Conservation (phyloP, 2,888 invertebrate species). For the Xestobium rufovillosum region DNA sequence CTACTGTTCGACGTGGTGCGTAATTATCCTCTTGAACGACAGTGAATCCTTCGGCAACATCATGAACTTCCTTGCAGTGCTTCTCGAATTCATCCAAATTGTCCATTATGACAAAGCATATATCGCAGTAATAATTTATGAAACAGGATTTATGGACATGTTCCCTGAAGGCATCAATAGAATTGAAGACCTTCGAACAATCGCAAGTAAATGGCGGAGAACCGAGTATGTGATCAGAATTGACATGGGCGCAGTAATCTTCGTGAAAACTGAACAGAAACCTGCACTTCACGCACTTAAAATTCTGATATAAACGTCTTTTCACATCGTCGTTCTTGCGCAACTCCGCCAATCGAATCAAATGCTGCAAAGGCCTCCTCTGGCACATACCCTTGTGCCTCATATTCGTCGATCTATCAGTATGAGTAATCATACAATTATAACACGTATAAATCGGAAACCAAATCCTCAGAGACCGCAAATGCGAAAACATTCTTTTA, state of each 20-base stretch:
- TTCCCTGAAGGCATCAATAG: slow-evolving; percentile 35
- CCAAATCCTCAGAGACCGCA: slow-evolving; percentile 36
- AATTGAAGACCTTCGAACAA: slow-evolving; percentile 32
- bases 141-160: slow-evolving; percentile 37
- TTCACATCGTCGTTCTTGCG: slow-evolving; percentile 34
- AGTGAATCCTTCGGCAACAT: slow-evolving; percentile 32
- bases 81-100: slow-evolving; percentile 35
- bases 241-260: slow-evolving; percentile 37
- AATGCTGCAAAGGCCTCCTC: slow-evolving; percentile 30
- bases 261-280: slow-evolving; percentile 37
- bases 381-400: slow-evolving; percentile 33
- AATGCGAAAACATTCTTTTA: slow-evolving; percentile 36
- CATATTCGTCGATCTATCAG: slow-evolving; percentile 36
- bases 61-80: slow-evolving; percentile 33
- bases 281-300: slow-evolving; percentile 36
- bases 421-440: slow-evolving; percentile 53
- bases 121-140: slow-evolving; percentile 38
- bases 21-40: slow-evolving; percentile 34
- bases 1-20: slow-evolving; percentile 22
- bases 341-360: slow-evolving; percentile 33
- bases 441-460: slow-evolving; percentile 57
- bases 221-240: slow-evolving; percentile 32
- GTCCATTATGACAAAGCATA: slow-evolving; percentile 35
- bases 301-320: slow-evolving; percentile 38
- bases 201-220: slow-evolving; percentile 30